phyloP scores from a whole-genome alignment of 2,113 vertebrate genomes.

The Carlito syrichta region DNA sequence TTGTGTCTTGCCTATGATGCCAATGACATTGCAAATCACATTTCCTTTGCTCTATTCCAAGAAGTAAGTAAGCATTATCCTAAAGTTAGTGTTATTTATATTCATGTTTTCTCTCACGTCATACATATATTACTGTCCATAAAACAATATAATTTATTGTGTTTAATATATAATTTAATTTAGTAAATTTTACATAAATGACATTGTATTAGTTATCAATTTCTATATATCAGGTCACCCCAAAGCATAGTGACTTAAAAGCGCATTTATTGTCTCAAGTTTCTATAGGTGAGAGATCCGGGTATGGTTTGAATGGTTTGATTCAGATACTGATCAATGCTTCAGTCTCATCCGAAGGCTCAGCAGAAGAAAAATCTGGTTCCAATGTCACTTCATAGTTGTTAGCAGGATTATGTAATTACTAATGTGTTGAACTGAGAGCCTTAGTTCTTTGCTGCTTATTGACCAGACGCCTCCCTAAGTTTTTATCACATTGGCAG shows the following conservation, averaged over 20 bases:
- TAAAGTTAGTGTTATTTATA: not conserved
- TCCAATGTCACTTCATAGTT: not conserved
- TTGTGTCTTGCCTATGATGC: not conserved
- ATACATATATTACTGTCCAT: not conserved
- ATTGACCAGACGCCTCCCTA: not conserved
- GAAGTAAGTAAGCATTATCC: not conserved
- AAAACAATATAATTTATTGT: not conserved
- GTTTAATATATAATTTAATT: too few relatives aligned
- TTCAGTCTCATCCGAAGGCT: not conserved
- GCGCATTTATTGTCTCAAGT: not conserved
- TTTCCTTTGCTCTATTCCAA: not conserved
- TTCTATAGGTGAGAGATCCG: not conserved
- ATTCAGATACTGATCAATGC: not conserved
- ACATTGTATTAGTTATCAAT: not conserved
- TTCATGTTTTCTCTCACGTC: not conserved
- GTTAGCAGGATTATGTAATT: not conserved
- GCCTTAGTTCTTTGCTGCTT: not conserved
- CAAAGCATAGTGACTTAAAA: not conserved
- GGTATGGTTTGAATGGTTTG: not conserved
- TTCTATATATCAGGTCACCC: not conserved
- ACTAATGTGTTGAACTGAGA: not conserved
- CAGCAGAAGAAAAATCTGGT: not conserved
- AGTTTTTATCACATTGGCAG: not conserved
- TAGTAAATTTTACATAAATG: not conserved
- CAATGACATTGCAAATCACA: not conserved